Evolutionary conservation across 2,888 invertebrate species (phyloP), one percentile per base, ranked within the genome.

Genomic region (Phengaris alcon): DNA sequence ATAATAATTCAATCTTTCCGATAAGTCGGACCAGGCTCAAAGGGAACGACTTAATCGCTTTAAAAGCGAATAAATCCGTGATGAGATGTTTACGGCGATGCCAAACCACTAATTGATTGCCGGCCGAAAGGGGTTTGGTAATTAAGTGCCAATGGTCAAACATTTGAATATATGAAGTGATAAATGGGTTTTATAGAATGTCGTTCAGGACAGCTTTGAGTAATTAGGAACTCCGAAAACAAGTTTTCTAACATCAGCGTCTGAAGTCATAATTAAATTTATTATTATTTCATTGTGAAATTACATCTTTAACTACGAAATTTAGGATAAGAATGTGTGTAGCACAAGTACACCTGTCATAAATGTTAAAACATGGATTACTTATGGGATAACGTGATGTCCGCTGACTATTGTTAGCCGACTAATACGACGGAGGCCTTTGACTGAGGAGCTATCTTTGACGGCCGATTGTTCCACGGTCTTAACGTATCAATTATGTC

Each of bases 401-500:
- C 64, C 10, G 48, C 13, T 54, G 10, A 52, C 22, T 51, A 52
- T 72, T 72, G 72, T 72, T 52, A 72, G 54, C 52, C 13, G 64
- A 68, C 10, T 6, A 68, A 68, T 68, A 12, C 35, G 68, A 68
- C 79, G 79, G 82, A 81, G 81, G 81, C 80, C 77, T 81, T 81
- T 80, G 80, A 81, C 15, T 77, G 75, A 77, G 81, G 75, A 77
- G 81, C 84, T 87, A 87, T 86, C 87, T 81, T 84, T 84, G 91
- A 88, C 91, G 87, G 86, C 79, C 87, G 90, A 93, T 92, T 92
- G 92, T 93, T 93, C 88, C 86, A 85, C 84, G 84, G 89, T 89
- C 92, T 91, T 92, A 90, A 91, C 91, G 89, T 91, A 93, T 92
- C 93, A 91, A 93, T 93, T 91, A 92, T 90, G 90, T 91, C 88